phyloP scores from a whole-genome alignment of 2,797 vertebrate species.

The Sebastes nivosus region DNA sequence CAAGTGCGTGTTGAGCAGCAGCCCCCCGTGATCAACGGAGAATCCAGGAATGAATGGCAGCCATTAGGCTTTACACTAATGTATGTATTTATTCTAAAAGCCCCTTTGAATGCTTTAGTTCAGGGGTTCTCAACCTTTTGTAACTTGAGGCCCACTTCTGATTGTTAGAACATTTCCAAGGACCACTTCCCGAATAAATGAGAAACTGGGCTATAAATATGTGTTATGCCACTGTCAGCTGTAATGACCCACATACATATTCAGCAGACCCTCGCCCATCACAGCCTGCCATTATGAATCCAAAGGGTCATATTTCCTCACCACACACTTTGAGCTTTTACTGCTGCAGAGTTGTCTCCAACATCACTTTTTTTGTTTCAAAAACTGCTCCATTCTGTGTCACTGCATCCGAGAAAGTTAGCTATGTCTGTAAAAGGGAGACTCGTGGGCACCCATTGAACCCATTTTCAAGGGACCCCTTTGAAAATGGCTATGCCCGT shows the following conservation, averaged over 20 bases:
- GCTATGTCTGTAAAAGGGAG: background rate
- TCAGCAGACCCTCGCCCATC: background rate
- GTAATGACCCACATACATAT: background rate
- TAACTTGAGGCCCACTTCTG: background rate
- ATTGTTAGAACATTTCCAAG: background rate
- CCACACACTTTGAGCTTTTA: background rate
- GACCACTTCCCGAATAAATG: background rate
- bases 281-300: background rate
- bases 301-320: background rate
- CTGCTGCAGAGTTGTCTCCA: no score
- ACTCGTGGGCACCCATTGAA: background rate
- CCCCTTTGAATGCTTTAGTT: background rate
- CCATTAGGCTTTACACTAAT: background rate
- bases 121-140: background rate
- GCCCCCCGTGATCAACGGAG: background rate
- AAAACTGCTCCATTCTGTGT: background rate
- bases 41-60: slow-evolving; percentile 18
- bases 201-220: background rate
- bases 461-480: background rate
- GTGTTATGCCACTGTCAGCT: no score
- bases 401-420: background rate
- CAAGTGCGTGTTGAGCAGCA: slow-evolving; percentile 21
- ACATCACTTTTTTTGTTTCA: no score
- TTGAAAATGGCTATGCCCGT: background rate
- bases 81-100: background rate